Evolutionary conservation across 2,888 invertebrate genomes (phyloP), one percentile per base, ranked within the genome.

Genomic region (Oligia strigilis): DNA sequence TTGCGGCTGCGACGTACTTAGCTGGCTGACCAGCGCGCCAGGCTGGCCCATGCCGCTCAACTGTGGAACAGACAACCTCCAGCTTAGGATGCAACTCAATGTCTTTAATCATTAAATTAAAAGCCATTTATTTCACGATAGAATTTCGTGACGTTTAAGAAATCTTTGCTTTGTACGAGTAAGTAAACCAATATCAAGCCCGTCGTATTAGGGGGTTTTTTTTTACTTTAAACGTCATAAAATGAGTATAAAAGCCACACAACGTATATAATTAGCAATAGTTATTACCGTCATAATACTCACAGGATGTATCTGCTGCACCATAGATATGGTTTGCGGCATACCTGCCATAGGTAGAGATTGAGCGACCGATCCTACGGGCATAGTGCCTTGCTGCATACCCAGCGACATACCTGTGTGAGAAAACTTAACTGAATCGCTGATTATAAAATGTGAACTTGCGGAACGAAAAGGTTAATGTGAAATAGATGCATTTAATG

Each of bases 321-420:
- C 97, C 94, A 98, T 95, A 0, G 97, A 97, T 79, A 97, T 95
- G 11, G 97, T 97, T 87, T 97, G 97, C n/a, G 97, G 97, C 90
- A 97, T 94, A 5, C 94, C 95, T 13, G 97, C 91, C 92, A 97
- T 96, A 0, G 97, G 97, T 69, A 97, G 91, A 2, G 96, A 93
- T 77, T 97, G 97, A 23, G 97, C 96, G 79, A 98, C 98, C 0
- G 98, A 98, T 0, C 98, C 98, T 0, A 98, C 98, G 0, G 98
- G 98, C 97, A 98, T 96, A 0, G 98, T 97, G 0, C 97, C 97
- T 78, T 97, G 97, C 72, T 96, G 97, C 94, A 97, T 96, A 13
- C 97, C 97, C 86, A 98, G 94, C 1, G 98, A 96, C 97, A 98
- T 97, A 46, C 97, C 97, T 97, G 93, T 40, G 29, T 88, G 78